Evolutionary conservation across 2,113 vertebrate species (phyloP), one percentile per base, ranked within the genome.

Genomic region (Agelaius tricolor): DNA sequence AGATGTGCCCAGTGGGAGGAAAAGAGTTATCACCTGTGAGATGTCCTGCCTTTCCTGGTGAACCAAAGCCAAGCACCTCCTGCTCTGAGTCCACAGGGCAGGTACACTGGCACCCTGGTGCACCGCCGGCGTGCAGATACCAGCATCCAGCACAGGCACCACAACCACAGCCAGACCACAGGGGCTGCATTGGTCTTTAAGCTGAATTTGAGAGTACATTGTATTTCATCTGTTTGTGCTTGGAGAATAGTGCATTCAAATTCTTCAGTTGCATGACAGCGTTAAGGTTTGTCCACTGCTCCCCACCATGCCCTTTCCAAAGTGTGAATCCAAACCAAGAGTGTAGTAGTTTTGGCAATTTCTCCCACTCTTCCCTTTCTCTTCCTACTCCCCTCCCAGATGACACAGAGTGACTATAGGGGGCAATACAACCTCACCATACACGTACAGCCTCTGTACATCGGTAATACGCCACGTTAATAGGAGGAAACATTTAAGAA

Each of bases 371-470:
- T 71, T 94, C 28, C 33, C 43, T 71, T 82, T 75, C 58, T 68
- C 35, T 94, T 85, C 67, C 52, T 54, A 35, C 66, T 87, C 37
- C 62, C 39, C 75, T 81, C 23, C 87, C 54, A 97, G 89, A 78
- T 96, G 94, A 95, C 91, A 83, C 77, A 82, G 30, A 95, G 93
- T 91, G 98, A 97, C 98, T 96, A 97, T 93, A 98, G 98, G 97
- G 97, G 98, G 98, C 98, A 98, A 98, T 97, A 67, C 97, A 98
- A 87, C 97, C 97, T 97, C 96, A 95, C 86, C 87, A 87, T 95
- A 90, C 43, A 65, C 72, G 28, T 43, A 74, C 55, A 94, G 87
- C 87, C 71, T 94, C 54, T 73, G 65, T 73, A 46, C 71, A 23
- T 89, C 6, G 1, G 10, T 43, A 68, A 30, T 44, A 16, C 14